Evolutionary conservation across 1,140 invertebrate species (phyloP), one percentile per base, ranked within the genome.

Genomic region (Akabosia matsudoensis): DNA sequence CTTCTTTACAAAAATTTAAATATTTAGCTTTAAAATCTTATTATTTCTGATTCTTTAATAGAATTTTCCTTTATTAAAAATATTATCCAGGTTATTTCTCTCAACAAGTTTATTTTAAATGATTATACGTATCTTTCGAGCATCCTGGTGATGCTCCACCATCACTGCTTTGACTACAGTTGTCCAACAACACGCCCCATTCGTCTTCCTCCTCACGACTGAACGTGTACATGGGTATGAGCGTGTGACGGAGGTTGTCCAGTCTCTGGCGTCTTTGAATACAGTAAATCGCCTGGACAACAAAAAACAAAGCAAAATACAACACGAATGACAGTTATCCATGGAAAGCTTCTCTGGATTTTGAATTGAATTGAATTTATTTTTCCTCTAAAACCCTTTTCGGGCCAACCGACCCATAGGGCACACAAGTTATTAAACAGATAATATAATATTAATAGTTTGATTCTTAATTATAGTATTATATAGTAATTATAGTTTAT

Each of bases 181-280:
- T 67, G 26, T 31, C 26, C 4, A 67, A 22, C 7, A 67, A n/a
- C 4, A 67, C 61, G 28, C 61, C 61, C 61, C 61, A 72, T 22
- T 72, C 70, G 7, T 79, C 78, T 18, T 77, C 76, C 7, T 77
- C 79, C 18, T 77, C 76, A 13, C 73, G 71, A 18, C 22, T 33
- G 31, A 77, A 79, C 1, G 51, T 73, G 64, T 79, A 79, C 51
- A 76, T 75, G 10, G 79, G 79, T 33, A 79, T 76, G 14, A 79
- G 70, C 16, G 70, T 45, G 33, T 79, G 76, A 14, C 76, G 64
- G 14, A 79, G 74, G 30, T 70, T 45, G 33, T 79, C 76, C 34
- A 74, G 33, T 74, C 67, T 73, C 45, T 61, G 74, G 28, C 76
- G n/a, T 74, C 75, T 28, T 33, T 75, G 34, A 37, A 79, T 73